Evolutionary conservation across 2,797 vertebrate species (phyloP).

Genomic region (Kryptopterus vitreolus): DNA sequence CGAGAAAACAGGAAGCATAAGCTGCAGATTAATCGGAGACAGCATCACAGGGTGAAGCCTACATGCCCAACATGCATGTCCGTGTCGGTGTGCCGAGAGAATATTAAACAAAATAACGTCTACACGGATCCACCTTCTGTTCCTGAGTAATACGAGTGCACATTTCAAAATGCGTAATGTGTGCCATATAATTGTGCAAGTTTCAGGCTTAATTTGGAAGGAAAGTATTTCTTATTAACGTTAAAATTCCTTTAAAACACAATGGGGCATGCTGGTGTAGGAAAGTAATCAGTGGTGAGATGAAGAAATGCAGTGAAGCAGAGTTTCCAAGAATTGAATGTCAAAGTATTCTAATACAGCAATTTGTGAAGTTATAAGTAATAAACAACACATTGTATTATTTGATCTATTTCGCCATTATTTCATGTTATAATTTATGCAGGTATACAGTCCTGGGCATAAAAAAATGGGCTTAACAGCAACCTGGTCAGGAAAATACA

Average conservation of each 20-base stretch:
- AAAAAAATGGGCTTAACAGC: too few relatives aligned
- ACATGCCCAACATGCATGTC: constrained; percentile 8
- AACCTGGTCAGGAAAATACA: too few relatives aligned
- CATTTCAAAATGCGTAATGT: neutral
- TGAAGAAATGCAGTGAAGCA: neutral
- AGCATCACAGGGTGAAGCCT: constrained; percentile 12
- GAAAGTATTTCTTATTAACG: neutral
- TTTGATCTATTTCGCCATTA: neutral
- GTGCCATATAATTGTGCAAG: neutral
- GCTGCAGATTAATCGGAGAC: constrained; percentile 28
- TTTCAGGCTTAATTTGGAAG: neutral
- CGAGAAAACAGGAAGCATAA: constrained; percentile 22
- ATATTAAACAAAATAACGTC: constrained; percentile 13
- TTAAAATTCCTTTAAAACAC: neutral
- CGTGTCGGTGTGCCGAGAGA: neutral
- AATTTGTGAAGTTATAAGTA: neutral
- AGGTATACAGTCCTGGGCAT: too few relatives aligned
- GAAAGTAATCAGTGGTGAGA: neutral
- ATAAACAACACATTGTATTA: neutral
- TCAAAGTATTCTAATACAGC: neutral
- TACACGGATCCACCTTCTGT: neutral
- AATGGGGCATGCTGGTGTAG: neutral
- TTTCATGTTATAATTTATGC: neutral
- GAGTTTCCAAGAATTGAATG: neutral
- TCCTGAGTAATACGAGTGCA: neutral